These are phyloP conservation scores for Phalacrocorax brasilianus DNA, from an alignment of 2,113 vertebrate species.

Conservation along the genomic window DNA sequence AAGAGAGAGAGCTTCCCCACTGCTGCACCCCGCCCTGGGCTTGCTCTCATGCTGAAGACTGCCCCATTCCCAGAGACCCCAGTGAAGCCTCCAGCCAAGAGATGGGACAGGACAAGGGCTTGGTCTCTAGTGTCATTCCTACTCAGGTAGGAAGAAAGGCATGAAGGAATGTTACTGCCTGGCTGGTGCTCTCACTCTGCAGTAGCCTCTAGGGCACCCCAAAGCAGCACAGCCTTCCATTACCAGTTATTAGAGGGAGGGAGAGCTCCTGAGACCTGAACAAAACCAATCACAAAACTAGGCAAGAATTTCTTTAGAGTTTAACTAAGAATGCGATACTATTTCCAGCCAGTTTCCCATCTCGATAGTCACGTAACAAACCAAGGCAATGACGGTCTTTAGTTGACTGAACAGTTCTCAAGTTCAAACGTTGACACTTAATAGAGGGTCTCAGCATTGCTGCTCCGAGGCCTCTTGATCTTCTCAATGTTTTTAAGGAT, in stretches of 20 bases:
- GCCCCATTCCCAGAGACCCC: background rate
- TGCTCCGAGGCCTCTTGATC: constrained; percentile 98
- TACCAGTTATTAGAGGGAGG: constrained; percentile 42
- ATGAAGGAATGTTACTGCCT: constrained; percentile 29
- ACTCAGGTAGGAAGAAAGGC: constrained; percentile 28
- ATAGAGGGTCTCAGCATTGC: constrained; percentile 97
- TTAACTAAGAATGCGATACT: constrained; percentile 78
- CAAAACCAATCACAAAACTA: constrained; percentile 80
- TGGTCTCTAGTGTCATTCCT: constrained; percentile 19
- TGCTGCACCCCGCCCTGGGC: background rate
- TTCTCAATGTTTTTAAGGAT: constrained; percentile 99
- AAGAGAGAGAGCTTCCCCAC: background rate
- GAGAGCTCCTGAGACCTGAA: constrained; percentile 70
- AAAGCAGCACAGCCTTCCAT: background rate
- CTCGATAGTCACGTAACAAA: constrained; percentile 83
- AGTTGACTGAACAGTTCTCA: constrained; percentile 80
- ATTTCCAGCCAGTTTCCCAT: constrained; percentile 81
- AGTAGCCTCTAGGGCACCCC: constrained; percentile 6
- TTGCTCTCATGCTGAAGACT: background rate
- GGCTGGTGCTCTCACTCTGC: background rate
- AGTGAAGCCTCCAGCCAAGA: background rate
- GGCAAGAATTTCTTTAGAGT: constrained; percentile 78
- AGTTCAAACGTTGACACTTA: constrained; percentile 79
- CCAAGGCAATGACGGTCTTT: constrained; percentile 82
- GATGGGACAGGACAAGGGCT: background rate